Evolutionary conservation across 2,888 invertebrate genomes (phyloP).

Genomic region (Acronicta alni): DNA sequence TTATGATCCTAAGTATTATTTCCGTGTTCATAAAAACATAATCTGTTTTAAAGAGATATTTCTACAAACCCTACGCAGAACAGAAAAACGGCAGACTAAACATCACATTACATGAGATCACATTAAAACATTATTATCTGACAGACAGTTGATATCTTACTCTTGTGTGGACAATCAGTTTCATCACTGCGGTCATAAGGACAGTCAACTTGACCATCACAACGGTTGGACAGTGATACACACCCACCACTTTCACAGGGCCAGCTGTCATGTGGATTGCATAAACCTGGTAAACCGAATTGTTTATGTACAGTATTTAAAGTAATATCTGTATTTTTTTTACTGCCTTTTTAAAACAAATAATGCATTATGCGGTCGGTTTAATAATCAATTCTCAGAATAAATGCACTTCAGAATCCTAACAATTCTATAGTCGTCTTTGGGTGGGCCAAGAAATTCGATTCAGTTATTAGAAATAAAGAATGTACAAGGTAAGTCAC

Average conservation of each 20-base stretch:
- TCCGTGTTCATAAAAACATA: no score
- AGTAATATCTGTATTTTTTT: no score
- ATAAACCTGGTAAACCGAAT: constrained; percentile 67
- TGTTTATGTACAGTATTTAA: constrained; percentile 3
- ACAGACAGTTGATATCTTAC: constrained; percentile 76
- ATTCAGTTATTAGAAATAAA: no score
- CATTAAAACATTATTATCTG: background rate
- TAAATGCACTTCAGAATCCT: no score
- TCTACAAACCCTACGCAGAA: constrained; percentile 63
- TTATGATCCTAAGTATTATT: constrained; percentile 77
- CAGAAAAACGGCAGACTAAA: background rate
- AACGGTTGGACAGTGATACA: constrained; percentile 90
- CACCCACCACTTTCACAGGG: constrained; percentile 95
- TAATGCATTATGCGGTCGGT: no score
- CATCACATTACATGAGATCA: background rate
- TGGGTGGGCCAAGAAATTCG: no score
- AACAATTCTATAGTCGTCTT: no score
- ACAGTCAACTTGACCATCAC: constrained; percentile 94
- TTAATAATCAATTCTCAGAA: background rate
- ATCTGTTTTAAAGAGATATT: constrained; percentile 3
- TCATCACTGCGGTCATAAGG: constrained; percentile 95
- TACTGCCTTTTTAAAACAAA: no score
- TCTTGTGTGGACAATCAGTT: constrained; percentile 91
- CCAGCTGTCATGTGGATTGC: constrained; percentile 86
- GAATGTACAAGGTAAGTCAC: no score